Conservation (phyloP, 2,113 vertebrate genomes). For the Spheniscus mendiculus region DNA sequence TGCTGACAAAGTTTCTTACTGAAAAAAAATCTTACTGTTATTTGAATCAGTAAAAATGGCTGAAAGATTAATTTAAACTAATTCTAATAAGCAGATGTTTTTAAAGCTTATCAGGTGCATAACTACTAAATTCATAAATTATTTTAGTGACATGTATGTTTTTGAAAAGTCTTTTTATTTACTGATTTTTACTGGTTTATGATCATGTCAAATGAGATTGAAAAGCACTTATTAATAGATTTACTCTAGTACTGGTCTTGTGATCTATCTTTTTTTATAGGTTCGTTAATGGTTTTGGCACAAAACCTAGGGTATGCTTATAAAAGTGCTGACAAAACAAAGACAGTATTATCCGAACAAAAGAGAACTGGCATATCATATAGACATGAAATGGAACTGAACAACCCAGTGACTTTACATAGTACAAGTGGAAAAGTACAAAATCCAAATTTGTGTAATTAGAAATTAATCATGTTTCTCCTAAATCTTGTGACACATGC, state of each 20-base stretch:
- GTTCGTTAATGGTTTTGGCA: background rate
- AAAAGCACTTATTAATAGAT: background rate
- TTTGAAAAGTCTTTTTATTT: background rate
- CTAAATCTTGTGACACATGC: background rate
- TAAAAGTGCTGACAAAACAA: background rate
- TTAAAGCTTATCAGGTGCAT: background rate
- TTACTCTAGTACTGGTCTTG: background rate
- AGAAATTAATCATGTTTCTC: background rate
- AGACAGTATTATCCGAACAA: background rate
- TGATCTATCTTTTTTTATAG: background rate
- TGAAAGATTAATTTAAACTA: background rate
- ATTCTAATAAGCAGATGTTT: background rate
- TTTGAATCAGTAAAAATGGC: background rate
- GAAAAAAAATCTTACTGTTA: background rate
- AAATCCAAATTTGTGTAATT: background rate
- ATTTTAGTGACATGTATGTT: background rate
- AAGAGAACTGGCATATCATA: background rate
- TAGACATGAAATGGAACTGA: background rate
- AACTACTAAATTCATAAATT: background rate
- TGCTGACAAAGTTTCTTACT: background rate
- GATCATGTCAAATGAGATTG: background rate
- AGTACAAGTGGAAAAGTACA: background rate
- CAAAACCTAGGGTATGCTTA: background rate
- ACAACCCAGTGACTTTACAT: background rate
- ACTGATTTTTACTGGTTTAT: background rate